phyloP scores from a whole-genome alignment of 2,888 invertebrate genomes.

The Rosalia funebris region DNA sequence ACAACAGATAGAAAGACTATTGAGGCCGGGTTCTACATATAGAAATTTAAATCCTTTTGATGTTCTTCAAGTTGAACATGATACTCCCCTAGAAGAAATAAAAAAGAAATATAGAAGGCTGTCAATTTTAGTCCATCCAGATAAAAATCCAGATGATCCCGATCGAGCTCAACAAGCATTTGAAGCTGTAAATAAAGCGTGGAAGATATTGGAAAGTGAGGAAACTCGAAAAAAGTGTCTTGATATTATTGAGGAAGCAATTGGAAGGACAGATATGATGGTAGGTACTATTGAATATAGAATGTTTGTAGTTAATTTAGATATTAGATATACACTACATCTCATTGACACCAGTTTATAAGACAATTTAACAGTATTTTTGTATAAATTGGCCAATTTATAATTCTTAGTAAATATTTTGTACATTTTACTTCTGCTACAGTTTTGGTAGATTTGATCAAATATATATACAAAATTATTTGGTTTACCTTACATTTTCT shows the following conservation, averaged over 20 bases:
- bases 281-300: constrained; percentile 67
- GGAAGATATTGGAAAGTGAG: constrained; percentile 95
- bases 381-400: no score
- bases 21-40: constrained; percentile 97
- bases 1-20: constrained; percentile 95
- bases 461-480: no score
- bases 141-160: constrained; percentile 96
- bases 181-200: constrained; percentile 93
- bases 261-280: constrained; percentile 92
- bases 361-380: no score
- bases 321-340: no score
- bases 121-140: constrained; percentile 98
- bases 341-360: no score
- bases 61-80: constrained; percentile 91
- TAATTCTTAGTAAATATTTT: background rate
- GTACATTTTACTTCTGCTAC: background rate
- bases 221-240: constrained; percentile 92
- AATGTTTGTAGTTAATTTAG: no score
- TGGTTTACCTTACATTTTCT: no score
- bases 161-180: constrained; percentile 94
- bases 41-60: constrained; percentile 98
- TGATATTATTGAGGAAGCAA: constrained; percentile 97
- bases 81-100: constrained; percentile 87
- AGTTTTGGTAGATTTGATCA: background rate
- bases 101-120: constrained; percentile 94